Conservation (phyloP, 2,113 vertebrate species). For the Noturus placidus region DNA sequence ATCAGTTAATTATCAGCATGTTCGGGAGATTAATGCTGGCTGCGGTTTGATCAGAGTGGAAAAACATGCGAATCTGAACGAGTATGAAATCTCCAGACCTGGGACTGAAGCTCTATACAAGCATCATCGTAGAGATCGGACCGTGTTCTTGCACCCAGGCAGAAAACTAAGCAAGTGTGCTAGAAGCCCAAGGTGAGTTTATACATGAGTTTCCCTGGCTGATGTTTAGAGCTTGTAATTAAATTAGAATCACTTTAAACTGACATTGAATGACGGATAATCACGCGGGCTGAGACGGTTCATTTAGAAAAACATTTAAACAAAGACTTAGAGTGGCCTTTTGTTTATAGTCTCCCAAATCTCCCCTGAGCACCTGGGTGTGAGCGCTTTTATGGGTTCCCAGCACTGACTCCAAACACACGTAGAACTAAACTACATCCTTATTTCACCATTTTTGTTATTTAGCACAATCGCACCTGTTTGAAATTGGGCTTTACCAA, state of each 20-base stretch:
- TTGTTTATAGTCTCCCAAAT: conserved; percentile 56
- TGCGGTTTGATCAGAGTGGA: background rate
- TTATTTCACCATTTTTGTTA: conserved; percentile 64
- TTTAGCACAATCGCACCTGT: conserved; percentile 66
- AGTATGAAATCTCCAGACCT: background rate
- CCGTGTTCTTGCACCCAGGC: background rate
- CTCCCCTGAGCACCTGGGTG: conserved; percentile 61
- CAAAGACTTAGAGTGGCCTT: conserved; percentile 49
- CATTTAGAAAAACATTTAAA: conserved; percentile 51
- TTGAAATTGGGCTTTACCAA: conserved; percentile 65
- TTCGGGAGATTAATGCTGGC: background rate
- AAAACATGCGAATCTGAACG: background rate
- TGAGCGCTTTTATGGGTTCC: conserved; percentile 57
- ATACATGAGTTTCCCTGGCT: background rate
- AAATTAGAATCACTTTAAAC: conserved; percentile 39
- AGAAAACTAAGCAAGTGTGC: background rate
- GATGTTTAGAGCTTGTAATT: conserved; percentile 34
- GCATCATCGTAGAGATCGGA: background rate
- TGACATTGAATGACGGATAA: conserved; percentile 28
- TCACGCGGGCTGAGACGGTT: conserved; percentile 2
- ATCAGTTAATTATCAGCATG: background rate
- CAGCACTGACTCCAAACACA: conserved; percentile 53
- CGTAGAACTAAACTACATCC: conserved; percentile 52
- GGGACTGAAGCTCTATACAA: background rate
- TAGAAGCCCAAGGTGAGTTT: background rate